These are phyloP conservation scores for Phenganax stokvisi DNA, from an alignment of 92 coral and sea anemone species.

Conservation along the genomic window DNA sequence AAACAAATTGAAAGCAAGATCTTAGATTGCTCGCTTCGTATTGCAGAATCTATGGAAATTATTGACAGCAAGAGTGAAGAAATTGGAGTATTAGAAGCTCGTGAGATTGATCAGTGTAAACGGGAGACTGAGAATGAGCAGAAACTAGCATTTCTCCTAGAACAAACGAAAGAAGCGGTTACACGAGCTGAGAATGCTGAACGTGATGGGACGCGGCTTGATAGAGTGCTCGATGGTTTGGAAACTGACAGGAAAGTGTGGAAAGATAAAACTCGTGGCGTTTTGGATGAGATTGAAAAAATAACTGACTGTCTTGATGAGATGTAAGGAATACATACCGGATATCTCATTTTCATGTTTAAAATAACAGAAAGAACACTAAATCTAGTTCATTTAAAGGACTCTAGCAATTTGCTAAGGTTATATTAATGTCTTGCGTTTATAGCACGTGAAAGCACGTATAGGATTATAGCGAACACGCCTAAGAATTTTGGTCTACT, in stretches of 20 bases:
- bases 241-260: constrained; percentile 5
- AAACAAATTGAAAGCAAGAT: background rate
- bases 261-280: constrained; percentile 3
- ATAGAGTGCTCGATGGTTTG: constrained; percentile 1
- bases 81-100: constrained; percentile 9
- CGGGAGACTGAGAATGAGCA: constrained; percentile 23
- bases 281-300: constrained; percentile 6
- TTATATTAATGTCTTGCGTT: too few species aligned
- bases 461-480: too few species aligned
- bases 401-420: too few species aligned
- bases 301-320: constrained; percentile 18
- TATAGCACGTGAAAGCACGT: too few species aligned
- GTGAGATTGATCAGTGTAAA: constrained; percentile 21
- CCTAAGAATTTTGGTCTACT: too few species aligned
- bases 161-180: constrained; percentile 11
- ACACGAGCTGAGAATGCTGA: constrained; percentile 13
- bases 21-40: background rate
- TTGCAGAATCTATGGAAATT: background rate
- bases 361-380: background rate
- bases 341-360: background rate
- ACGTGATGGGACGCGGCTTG: constrained; percentile 18
- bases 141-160: constrained; percentile 6
- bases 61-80: background rate
- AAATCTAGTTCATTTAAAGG: background rate
- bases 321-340: background rate